Base-by-base conservation (phyloP, 2,888 invertebrate genomes). In the Iphiclides podalirius region DNA sequence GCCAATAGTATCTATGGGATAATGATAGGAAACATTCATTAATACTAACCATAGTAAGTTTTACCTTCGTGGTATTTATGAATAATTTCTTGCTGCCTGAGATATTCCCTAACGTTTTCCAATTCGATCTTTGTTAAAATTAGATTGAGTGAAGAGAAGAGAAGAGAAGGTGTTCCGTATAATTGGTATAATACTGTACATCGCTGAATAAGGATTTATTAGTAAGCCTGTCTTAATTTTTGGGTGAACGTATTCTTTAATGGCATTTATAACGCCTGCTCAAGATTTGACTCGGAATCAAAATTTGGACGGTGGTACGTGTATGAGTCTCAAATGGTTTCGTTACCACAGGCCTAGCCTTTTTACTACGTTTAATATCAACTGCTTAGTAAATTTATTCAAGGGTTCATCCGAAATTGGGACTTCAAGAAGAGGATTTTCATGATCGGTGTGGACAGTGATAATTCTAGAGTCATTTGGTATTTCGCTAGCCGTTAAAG, bases 21-120 rank as follows among this genome's bases (percentile, higher is more conserved):
- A 65, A 20, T 1, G 65, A 49, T 14, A 59, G 14, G 13, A 52
- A 59, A 6, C 52, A 57, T 33, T 64, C 59, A 11, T 55, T 63
- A 13, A 60, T 65, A 1, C 62, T n/a, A n/a, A n/a, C 61, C 0
- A 26, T 63, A 59, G 15, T 64, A 64, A 0, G 60, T 64, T 47
- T 64, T 64, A 1, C 65, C 65, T 0, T 61, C 59, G 12, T 31
- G 31, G 11, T 31, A 31, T 14, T 35, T 33, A 11, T 35, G 7
- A 13, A 35, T 35, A 1, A 39, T 59, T 14, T 63, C 59, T 4
- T 63, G 63, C 9, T 65, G 63, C 1, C 23, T 26, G 0, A 60
- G 31, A 44, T 60, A 62, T 3, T 43, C 35, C 26, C 53, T 26
- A 23, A 69, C 20, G 57, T 48, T 17, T 43, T 52, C 23, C n/a